Base-by-base conservation (phyloP, 2,113 vertebrate genomes). In the Chionomys nivalis region DNA sequence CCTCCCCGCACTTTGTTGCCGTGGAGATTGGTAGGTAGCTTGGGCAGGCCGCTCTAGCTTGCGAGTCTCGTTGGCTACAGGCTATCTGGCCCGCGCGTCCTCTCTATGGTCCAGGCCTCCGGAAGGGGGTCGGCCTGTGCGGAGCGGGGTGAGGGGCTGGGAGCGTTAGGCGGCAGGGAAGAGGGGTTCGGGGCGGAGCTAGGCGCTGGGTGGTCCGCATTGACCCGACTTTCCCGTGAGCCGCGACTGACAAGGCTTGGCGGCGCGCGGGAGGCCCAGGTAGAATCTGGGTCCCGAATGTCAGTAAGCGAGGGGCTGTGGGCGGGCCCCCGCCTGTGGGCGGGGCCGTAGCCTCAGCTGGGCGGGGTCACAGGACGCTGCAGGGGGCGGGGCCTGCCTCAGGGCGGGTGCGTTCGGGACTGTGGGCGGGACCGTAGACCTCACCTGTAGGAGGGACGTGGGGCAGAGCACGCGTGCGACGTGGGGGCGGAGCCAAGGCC, bases 41-140 rank as follows among this genome's bases (percentile, higher is more conserved):
- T 23, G 2, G 2, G 33, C 0, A 0, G 66, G 79, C 68, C 24
- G 19, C 70, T 97, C 97, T 97, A 95, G 96, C 89, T 12, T 17
- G 10, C 23, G 2, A 0, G 19, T 96, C 96, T 97, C 89, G 66
- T 86, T 97, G 70, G 86, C 81, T 21, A 26, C 21, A 0, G 93
- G 23, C 94, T 87, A 90, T 97, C 97, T 97, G 73, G 95, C 77
- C 81, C 13, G 0, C 9, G 28, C 7, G 0, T 10, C 26, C 21
- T 93, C 91, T 96, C 91, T 94, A 92, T 97, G 97, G 87, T 94
- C 39, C 0, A 17, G 42, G 89, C 89, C 93, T 91, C 89, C 52
- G 55, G 87, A 66, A 87, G 24, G 36, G 70, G 94, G 89, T 7
- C 5, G 21, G 17, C 13, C n/a, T 33, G 23, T 9, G 42, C 42